Evolutionary conservation across 2,888 invertebrate genomes (phyloP), one percentile per base, ranked within the genome.

Genomic region (Lasioglossum zephyrum): DNA sequence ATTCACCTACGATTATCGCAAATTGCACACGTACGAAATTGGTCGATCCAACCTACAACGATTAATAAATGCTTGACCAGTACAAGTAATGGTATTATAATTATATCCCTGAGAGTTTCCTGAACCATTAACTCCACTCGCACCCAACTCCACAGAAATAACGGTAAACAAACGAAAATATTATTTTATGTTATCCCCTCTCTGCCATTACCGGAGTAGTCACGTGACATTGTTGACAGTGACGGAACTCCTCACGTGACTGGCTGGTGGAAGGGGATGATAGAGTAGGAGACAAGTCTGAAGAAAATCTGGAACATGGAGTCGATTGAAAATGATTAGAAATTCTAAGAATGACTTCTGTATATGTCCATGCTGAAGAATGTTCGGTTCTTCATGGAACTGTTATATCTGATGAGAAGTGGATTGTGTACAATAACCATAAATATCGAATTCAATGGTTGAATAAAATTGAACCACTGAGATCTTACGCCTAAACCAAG

Each of bases 21-120:
- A 63, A 85, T 85, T 73, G 80, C 73, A 36, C 86, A 81, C 85
- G 85, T 78, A 74, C 70, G 18, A 85, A 79, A 76, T 79, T 84
- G 72, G 49, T 41, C 75, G 73, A 73, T 63, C 44, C n/a, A 75
- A n/a, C 26, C 47, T 11, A 36, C 60, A 47, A 73, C 85, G 80
- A 85, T 85, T 85, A 85, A 85, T 85, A 85, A 85, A 26, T 47
- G 49, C 36, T 73, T 53, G 79, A 66, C 75, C 76, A 73, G 72
- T 73, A 73, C n/a, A n/a, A n/a, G n/a, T n/a, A n/a, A 85, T 66
- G 39, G 49, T 81, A 85, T 74, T 77, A 70, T 80, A 80, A 85
- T 85, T 85, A 44, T 44, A 73, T 31, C 57, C 47, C 41, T 41
- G 39, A 69, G 39, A 70, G 77, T 69, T 39, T 69, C 41, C 41